A percentile compares a stretch with the other conserved stretches of the same genome.
These are phyloP conservation scores for Oncopeltus fasciatus DNA, from an alignment of 1,140 invertebrate species.

Conservation along the genomic window DNA sequence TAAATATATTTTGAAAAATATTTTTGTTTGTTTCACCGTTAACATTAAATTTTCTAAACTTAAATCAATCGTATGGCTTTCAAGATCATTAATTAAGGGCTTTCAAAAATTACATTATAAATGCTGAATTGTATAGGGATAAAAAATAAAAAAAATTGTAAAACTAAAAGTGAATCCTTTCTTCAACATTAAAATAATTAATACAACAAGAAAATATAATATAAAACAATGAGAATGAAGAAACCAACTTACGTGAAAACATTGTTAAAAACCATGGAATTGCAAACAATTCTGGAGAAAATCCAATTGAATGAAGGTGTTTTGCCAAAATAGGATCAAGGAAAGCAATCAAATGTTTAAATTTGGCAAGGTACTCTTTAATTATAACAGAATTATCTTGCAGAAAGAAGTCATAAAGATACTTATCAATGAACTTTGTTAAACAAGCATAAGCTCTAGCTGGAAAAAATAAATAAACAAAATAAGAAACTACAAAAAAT, in stretches of 20 bases:
- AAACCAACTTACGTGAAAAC: constrained; percentile 89
- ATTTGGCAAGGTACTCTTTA: constrained; percentile 94
- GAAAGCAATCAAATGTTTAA: constrained; percentile 89
- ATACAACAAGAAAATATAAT: no score
- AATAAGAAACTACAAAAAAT: not conserved
- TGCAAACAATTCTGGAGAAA: constrained; percentile 96
- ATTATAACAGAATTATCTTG: constrained; percentile 95
- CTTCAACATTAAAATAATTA: no score
- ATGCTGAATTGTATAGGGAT: no score
- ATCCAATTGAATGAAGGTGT: constrained; percentile 83
- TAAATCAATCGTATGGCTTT: no score
- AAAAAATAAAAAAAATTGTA: no score
- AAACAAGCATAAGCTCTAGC: constrained; percentile 88
- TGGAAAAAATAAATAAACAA: constrained; percentile 33
- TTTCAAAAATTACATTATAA: no score
- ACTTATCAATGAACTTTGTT: constrained; percentile 88
- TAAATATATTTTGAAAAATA: no score
- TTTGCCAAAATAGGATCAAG: constrained; percentile 85
- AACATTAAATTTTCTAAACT: no score
- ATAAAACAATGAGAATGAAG: no score
- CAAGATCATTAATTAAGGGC: no score
- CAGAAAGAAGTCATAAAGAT: constrained; percentile 94
- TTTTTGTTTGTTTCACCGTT: no score
- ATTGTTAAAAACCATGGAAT: constrained; percentile 99
- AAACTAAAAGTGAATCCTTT: no score